These are phyloP conservation scores for Torymus texanus DNA, from an alignment of 2,888 invertebrate genomes.

Conservation along the genomic window DNA sequence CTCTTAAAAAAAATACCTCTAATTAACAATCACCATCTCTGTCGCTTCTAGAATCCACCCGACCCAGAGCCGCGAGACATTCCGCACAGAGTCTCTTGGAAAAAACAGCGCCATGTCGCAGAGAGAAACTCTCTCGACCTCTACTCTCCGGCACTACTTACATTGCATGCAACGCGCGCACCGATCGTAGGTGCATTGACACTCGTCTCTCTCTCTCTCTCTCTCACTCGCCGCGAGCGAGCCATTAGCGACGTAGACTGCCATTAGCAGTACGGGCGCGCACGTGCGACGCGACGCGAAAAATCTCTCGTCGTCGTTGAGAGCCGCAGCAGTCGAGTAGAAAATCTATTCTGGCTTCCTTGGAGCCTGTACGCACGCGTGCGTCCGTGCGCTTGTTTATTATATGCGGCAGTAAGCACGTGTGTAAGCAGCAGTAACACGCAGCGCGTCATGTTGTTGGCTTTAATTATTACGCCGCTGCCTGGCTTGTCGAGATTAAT, in stretches of 20 bases:
- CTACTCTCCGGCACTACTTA: not conserved
- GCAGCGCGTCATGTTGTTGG: not conserved
- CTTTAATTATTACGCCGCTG: no score
- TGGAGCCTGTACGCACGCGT: not conserved
- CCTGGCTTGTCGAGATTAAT: no score
- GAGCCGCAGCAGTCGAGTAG: not conserved
- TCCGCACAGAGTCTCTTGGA: not conserved
- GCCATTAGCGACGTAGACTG: not conserved
- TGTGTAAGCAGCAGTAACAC: no score
- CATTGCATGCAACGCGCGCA: slow-evolving; percentile 11
- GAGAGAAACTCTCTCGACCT: slow-evolving; percentile 25
- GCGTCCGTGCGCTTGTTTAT: slow-evolving; percentile 3
- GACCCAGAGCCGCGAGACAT: no score
- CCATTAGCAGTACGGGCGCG: slow-evolving; percentile 20
- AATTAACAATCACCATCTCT: no score
- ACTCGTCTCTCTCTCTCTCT: slow-evolving; percentile 26
- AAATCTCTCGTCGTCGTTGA: not conserved
- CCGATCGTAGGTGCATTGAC: slow-evolving; percentile 30
- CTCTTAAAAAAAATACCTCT: no score
- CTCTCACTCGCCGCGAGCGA: not conserved
- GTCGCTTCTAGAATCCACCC: no score
- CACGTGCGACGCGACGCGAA: slow-evolving; percentile 10
- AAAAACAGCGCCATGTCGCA: not conserved
- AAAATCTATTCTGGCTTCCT: slow-evolving; percentile 34
- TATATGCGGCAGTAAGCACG: not conserved